Evolutionary conservation across 2,888 invertebrate species (phyloP), one percentile per base, ranked within the genome.

Genomic region (Drosophila macrospina): DNA sequence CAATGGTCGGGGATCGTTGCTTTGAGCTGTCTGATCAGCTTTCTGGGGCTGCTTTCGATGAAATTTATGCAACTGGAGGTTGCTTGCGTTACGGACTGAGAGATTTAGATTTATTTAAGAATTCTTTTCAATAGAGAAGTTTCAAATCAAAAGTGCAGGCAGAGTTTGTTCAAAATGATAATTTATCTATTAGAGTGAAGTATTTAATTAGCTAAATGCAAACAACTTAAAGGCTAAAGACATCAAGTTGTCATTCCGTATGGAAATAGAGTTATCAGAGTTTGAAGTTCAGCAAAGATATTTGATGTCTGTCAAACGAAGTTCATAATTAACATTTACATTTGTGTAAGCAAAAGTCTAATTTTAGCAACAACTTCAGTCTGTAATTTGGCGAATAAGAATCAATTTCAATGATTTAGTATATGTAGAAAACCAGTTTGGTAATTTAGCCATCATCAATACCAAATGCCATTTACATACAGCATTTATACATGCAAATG

Each of bases 391-490:
- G 30, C 13, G 42, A 62, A 42, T 7, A 20, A 59, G 45, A 34
- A 59, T 64, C 34, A 60, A 34, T 41, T 42, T 45, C 32, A 10
- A 6, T 32, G 56, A 60, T 36, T 74, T 69, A 61, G 20, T 30
- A 77, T 13, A 36, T 75, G n/a, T 5, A 3, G 13, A 45, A 47
- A 64, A 76, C 79, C 60, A 15, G 75, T 78, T 74, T 69, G 36
- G 54, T 64, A 78, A 78, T 78, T 74, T 75, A 69, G 75, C 64
- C 75, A 75, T 62, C 62, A 62, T 64, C 74, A 69, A 64, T 74
- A 57, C 39, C 32, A 36, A 74, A 36, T 54, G 32, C 7, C 59
- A 75, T 64, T 59, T 59, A 61, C 47, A 70, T 64, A 20, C 20
- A 20, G 20, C 3, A 59, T 54, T 32, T 32, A 32, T 20, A 20